Evolutionary conservation across 2,888 invertebrate species (phyloP).

Genomic region (Rhodophaea formosa): DNA sequence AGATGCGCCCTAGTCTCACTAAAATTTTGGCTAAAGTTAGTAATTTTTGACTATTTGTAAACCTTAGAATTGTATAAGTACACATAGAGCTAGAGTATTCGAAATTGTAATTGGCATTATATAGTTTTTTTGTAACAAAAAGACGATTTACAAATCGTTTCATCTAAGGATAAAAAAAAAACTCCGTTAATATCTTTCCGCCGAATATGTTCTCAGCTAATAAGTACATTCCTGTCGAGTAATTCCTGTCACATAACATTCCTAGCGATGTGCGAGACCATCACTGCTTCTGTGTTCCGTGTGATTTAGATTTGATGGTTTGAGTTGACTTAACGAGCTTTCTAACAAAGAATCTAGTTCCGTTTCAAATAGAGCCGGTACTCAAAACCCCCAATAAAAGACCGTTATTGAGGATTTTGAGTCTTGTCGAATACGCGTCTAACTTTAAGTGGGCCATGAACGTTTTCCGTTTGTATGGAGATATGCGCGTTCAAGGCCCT

Average conservation of each 20-base stretch:
- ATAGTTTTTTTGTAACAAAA: too few species aligned
- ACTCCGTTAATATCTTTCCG: not conserved
- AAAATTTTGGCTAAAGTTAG: too few species aligned
- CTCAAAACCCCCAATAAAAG: too few species aligned
- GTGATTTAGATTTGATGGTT: slow-evolving; percentile 42
- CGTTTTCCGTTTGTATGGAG: too few species aligned
- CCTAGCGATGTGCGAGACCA: slow-evolving; percentile 40
- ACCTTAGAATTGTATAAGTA: too few species aligned
- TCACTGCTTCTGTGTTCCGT: slow-evolving; percentile 45
- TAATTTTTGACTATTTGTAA: too few species aligned
- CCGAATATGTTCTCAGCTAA: not conserved
- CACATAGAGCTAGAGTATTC: too few species aligned
- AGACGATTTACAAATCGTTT: too few species aligned
- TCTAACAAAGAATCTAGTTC: slow-evolving; percentile 20
- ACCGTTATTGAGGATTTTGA: not conserved
- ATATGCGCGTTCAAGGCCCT: too few species aligned
- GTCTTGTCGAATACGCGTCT: not conserved
- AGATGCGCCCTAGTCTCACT: too few species aligned
- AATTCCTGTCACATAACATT: slow-evolving; percentile 42
- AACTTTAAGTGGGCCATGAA: too few species aligned
- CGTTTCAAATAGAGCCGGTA: not conserved
- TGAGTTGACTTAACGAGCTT: slow-evolving; percentile 41
- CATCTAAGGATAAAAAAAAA: not conserved
- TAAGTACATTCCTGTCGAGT: slow-evolving; percentile 25
- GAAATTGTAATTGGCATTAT: too few species aligned